A percentile compares a stretch with the other conserved stretches of the same genome.
Conservation (phyloP, 2,113 vertebrate species). For the Phyllopteryx taeniolatus region DNA sequence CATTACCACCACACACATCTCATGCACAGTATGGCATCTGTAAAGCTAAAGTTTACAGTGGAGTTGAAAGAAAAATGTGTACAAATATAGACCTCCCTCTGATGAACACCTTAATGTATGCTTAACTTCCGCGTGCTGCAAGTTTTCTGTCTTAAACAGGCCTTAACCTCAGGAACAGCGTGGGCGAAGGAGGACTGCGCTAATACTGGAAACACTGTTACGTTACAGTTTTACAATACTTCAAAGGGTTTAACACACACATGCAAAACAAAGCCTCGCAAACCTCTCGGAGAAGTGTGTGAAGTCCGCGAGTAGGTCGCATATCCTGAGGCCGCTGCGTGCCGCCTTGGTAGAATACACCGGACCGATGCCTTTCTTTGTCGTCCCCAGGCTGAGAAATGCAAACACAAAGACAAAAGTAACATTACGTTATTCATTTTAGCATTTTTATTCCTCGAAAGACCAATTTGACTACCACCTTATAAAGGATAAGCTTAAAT, state of each 20-base stretch:
- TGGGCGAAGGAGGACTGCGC: background rate
- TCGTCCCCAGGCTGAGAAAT: constrained; percentile 86
- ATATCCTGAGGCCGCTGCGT: constrained; percentile 94
- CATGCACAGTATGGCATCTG: too few species aligned
- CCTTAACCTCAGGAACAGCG: too few species aligned
- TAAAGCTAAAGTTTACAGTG: too few species aligned
- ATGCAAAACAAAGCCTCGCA: background rate
- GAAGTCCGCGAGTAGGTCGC: constrained; percentile 93
- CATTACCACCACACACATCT: too few species aligned
- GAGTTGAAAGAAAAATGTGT: too few species aligned
- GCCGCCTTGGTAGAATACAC: constrained; percentile 97
- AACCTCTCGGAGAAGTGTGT: constrained; percentile 93
- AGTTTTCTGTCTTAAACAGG: too few species aligned
- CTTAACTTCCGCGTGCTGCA: too few species aligned
- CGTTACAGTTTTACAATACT: background rate
- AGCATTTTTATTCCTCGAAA: background rate
- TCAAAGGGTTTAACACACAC: background rate
- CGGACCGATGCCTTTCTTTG: constrained; percentile 96
- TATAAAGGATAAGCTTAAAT: background rate
- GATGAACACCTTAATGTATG: too few species aligned
- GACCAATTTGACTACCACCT: background rate
- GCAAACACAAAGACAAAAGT: background rate
- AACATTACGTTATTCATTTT: background rate
- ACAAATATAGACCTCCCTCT: too few species aligned
- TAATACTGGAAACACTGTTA: background rate